Percentiles rank a stretch among this genome's conserved stretches.
Evolutionary conservation across 2,113 vertebrate species (phyloP).

Genomic region (Notechis scutatus): DNA sequence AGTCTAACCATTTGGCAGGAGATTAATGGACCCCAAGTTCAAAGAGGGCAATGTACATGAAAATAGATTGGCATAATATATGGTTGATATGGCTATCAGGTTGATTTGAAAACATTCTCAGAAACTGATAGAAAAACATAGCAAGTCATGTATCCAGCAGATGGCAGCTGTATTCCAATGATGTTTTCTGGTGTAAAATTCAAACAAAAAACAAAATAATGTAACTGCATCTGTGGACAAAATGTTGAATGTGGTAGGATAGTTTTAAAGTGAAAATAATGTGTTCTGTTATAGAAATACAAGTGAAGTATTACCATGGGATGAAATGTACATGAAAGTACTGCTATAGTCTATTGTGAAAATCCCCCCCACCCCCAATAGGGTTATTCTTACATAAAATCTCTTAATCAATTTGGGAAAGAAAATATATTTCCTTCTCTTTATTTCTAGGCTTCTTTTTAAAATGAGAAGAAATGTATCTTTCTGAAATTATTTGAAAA

Average conservation of each 20-base stretch:
- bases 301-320: neutral
- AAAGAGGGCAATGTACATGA: neutral
- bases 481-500: neutral
- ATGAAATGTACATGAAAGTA: neutral
- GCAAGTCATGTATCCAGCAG: conserved; percentile 4
- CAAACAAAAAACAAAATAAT: neutral
- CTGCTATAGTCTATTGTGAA: too few species aligned
- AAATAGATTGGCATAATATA: neutral
- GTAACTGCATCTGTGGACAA: too few species aligned
- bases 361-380: neutral
- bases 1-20: neutral
- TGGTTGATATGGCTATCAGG: neutral
- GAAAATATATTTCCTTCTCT: neutral
- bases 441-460: neutral
- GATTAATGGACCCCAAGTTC: neutral
- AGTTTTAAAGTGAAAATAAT: neutral
- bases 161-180: neutral
- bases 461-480: too few species aligned
- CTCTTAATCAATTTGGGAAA: neutral
- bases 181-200: neutral
- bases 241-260: neutral
- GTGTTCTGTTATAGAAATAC: neutral
- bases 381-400: neutral
- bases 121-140: neutral
- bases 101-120: neutral